These are phyloP conservation scores for Phyllostomus discolor DNA, from an alignment of 2,113 vertebrate species.

Conservation along the genomic window DNA sequence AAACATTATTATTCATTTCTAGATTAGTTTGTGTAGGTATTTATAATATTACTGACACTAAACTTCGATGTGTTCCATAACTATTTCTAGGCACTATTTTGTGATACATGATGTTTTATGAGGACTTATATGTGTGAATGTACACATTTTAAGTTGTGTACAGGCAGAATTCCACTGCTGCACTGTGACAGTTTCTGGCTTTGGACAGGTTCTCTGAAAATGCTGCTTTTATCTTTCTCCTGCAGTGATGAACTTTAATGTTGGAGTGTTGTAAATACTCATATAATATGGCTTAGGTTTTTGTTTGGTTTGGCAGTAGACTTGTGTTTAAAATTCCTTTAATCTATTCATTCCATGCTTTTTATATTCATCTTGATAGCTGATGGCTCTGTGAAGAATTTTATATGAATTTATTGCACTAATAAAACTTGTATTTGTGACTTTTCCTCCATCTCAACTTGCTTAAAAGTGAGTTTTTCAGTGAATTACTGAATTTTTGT, in stretches of 20 bases:
- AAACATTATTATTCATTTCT: background rate
- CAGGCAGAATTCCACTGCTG: slow-evolving; percentile 64
- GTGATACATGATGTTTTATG: background rate
- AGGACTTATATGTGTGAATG: background rate
- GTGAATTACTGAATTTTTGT: slow-evolving; percentile 88
- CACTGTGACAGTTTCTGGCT: slow-evolving; percentile 66
- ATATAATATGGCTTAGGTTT: slow-evolving; percentile 80
- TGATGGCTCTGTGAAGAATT: slow-evolving; percentile 81
- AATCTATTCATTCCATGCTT: slow-evolving; percentile 87
- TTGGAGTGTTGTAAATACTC: slow-evolving; percentile 81
- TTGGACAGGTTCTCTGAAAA: slow-evolving; percentile 77
- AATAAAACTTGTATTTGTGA: slow-evolving; percentile 67
- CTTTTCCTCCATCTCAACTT: slow-evolving; percentile 67
- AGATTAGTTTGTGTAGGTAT: background rate
- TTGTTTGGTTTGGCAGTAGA: slow-evolving; percentile 91
- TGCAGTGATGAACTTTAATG: slow-evolving; percentile 80
- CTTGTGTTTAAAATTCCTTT: slow-evolving; percentile 90
- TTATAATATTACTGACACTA: background rate
- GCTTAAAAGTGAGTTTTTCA: slow-evolving; percentile 81
- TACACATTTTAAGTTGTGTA: slow-evolving; percentile 42
- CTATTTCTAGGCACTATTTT: background rate
- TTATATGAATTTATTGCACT: slow-evolving; percentile 83
- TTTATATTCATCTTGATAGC: slow-evolving; percentile 85
- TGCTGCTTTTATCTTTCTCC: slow-evolving; percentile 80
- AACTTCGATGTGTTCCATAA: background rate